A percentile compares a stretch with the other conserved stretches of the same genome.
Evolutionary conservation across 2,797 vertebrate genomes (phyloP).

Genomic region (Cyclura pinguis): DNA sequence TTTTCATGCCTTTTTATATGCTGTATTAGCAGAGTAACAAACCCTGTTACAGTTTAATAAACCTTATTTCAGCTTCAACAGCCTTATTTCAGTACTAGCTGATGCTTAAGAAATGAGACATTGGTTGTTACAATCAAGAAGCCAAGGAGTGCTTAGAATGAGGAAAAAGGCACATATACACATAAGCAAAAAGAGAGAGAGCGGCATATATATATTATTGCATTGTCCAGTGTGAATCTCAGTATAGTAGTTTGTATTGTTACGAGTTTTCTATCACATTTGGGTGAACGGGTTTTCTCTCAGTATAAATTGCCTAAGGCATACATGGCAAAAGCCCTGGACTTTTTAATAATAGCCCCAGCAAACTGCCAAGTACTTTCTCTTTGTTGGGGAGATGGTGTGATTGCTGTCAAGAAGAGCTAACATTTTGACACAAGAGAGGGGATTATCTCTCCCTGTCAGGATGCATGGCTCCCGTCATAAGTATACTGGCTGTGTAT

Average conservation of each 20-base stretch:
- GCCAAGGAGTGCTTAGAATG: not conserved
- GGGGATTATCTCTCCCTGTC: not conserved
- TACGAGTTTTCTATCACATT: not conserved
- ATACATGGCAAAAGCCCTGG: not conserved
- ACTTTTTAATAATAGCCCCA: not conserved
- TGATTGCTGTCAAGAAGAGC: not conserved
- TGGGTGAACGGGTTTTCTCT: not conserved
- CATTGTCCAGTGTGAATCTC: not conserved
- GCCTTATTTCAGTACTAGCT: constrained; percentile 42
- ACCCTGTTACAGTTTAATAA: constrained; percentile 60
- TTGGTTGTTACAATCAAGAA: not conserved
- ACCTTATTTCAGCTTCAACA: constrained; percentile 43
- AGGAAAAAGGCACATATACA: not conserved
- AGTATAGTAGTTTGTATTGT: not conserved
- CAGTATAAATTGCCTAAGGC: not conserved
- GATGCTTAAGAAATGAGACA: not conserved
- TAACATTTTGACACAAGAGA: not conserved
- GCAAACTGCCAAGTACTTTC: not conserved
- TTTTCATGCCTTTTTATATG: constrained; percentile 64
- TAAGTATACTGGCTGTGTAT: no score
- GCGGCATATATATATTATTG: not conserved
- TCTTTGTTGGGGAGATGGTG: not conserved
- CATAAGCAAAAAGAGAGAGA: not conserved
- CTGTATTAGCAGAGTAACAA: constrained; percentile 64
- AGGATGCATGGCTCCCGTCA: no score